Conservation (phyloP, 2,888 invertebrate genomes). For the Endotricha flammealis region DNA sequence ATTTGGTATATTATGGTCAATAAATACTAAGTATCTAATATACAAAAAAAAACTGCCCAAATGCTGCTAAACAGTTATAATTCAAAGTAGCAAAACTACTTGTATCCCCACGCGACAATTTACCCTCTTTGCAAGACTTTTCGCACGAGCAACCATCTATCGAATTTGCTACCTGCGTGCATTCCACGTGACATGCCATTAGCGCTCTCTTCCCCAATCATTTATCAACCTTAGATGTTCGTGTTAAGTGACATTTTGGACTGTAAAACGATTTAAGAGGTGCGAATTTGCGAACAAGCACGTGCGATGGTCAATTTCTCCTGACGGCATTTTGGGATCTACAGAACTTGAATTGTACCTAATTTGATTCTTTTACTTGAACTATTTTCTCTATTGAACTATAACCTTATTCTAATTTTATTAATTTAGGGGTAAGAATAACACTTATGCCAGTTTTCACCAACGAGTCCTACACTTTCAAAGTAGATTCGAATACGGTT, state of each 20-base stretch:
- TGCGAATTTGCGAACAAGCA: constrained; percentile 27
- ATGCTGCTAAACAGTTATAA: constrained; percentile 3
- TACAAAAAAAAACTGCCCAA: too few relatives aligned
- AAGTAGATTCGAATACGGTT: too few relatives aligned
- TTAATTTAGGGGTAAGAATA: neutral
- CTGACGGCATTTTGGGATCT: constrained; percentile 23
- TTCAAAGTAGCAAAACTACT: neutral
- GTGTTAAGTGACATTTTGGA: constrained; percentile 19
- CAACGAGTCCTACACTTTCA: neutral
- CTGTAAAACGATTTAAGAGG: constrained; percentile 12
- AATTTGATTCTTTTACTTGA: constrained; percentile 7
- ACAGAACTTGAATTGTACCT: constrained; percentile 17
- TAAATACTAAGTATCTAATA: too few relatives aligned
- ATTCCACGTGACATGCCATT: constrained; percentile 34
- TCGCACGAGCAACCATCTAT: constrained; percentile 53
- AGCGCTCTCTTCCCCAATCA: constrained; percentile 7
- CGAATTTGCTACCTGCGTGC: constrained; percentile 32
- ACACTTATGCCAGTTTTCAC: neutral
- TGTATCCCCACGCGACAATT: constrained; percentile 42
- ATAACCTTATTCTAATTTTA: constrained; percentile 7
- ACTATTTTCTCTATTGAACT: neutral
- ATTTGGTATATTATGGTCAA: too few relatives aligned
- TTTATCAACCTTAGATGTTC: constrained; percentile 22
- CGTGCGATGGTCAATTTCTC: constrained; percentile 54
- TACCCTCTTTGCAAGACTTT: constrained; percentile 49